Evolutionary conservation across 2,888 invertebrate genomes (phyloP).

Genomic region (Piscicola geometra): DNA sequence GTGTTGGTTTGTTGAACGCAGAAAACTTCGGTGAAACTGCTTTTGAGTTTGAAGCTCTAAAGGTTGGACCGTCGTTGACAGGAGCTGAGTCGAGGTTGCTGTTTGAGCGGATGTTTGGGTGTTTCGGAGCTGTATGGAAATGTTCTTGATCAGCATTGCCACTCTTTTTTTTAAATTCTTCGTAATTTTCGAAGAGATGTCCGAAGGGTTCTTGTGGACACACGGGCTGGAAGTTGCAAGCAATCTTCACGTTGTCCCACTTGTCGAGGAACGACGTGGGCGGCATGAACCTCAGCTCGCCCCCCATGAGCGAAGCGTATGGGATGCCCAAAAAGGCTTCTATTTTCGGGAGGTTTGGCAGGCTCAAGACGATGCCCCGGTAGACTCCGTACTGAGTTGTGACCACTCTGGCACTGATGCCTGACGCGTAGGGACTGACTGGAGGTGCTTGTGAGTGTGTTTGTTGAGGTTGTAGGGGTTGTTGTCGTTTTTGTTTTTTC

Average conservation of each 20-base stretch:
- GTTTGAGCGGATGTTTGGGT: no score
- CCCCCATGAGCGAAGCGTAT: slow-evolving; percentile 24
- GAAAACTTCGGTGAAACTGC: neutral
- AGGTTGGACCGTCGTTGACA: neutral
- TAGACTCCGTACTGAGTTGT: slow-evolving; percentile 10
- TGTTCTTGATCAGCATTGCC: no score
- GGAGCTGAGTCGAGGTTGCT: neutral
- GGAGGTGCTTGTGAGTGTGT: neutral
- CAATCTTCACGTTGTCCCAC: slow-evolving; percentile 22
- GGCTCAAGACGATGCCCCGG: slow-evolving; percentile 20
- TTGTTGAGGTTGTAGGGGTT: no score
- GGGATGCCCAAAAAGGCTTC: slow-evolving; percentile 24
- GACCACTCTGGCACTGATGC: slow-evolving; percentile 14
- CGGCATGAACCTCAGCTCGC: slow-evolving; percentile 30
- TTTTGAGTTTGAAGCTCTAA: no score
- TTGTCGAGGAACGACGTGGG: slow-evolving; percentile 26
- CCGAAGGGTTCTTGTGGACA: slow-evolving; percentile 17
- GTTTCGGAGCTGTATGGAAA: no score
- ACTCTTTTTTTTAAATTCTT: no score
- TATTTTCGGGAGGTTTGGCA: slow-evolving; percentile 19
- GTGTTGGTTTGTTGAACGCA: no score
- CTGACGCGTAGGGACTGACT: slow-evolving; percentile 13
- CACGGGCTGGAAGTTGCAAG: slow-evolving; percentile 14
- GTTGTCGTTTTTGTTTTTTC: no score
- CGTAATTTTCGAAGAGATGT: no score